Percentiles rank a stretch among this genome's conserved stretches.
phyloP scores from a whole-genome alignment of 2,888 invertebrate species.

The Oligia latruncula region DNA sequence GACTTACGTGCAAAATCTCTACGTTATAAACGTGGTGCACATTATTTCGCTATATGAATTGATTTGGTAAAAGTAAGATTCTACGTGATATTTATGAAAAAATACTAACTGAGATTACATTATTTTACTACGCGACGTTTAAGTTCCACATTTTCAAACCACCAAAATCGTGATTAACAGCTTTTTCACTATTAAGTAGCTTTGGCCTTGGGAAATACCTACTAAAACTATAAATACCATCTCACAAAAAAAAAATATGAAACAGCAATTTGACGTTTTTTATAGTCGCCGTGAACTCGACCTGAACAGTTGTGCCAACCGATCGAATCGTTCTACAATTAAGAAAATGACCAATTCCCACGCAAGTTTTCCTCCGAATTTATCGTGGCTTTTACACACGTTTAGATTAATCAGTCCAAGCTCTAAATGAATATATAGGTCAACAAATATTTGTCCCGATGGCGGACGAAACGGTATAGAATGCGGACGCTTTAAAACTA shows the following conservation, averaged over 20 bases:
- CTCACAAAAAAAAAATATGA: constrained; percentile 37
- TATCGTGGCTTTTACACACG: background rate
- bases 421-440: constrained; percentile 33
- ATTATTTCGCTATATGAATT: too few relatives aligned
- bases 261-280: constrained; percentile 55
- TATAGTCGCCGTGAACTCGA: constrained; percentile 64
- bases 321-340: constrained; percentile 46
- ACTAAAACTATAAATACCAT: constrained; percentile 41
- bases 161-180: constrained; percentile 39
- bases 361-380: constrained; percentile 10
- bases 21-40: background rate
- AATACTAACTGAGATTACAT: constrained; percentile 4
- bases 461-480: constrained; percentile 19
- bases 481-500: constrained; percentile 41
- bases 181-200: constrained; percentile 35
- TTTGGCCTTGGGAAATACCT: constrained; percentile 49
- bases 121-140: constrained; percentile 2
- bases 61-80: background rate
- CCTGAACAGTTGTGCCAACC: constrained; percentile 43
- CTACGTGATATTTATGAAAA: background rate
- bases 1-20: background rate
- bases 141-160: background rate
- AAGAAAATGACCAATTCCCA: constrained; percentile 28
- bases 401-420: background rate
- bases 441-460: constrained; percentile 46